These are phyloP conservation scores for Thysanoteuthis rhombus DNA, from an alignment of 2,888 invertebrate species.

Conservation along the genomic window DNA sequence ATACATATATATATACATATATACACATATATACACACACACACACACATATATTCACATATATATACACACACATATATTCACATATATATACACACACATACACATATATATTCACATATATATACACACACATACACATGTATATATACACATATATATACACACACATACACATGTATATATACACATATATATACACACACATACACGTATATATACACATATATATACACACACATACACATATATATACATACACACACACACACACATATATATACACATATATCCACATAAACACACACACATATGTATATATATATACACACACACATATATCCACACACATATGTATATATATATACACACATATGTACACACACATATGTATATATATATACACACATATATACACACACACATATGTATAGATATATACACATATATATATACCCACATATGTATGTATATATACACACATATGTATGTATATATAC, in stretches of 20 bases:
- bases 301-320: neutral
- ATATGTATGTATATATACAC: too few species aligned
- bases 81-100: too few species aligned
- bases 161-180: neutral
- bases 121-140: too few species aligned
- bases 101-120: too few species aligned
- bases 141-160: neutral
- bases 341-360: neutral
- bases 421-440: too few species aligned
- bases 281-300: neutral
- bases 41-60: too few species aligned
- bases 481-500: too few species aligned
- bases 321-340: neutral
- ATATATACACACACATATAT: too few species aligned
- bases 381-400: conserved; percentile 15
- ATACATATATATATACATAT: too few species aligned
- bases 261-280: neutral
- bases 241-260: neutral
- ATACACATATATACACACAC: too few species aligned
- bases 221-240: neutral
- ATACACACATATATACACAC: neutral
- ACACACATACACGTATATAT: neutral
- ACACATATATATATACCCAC: too few species aligned
- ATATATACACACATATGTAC: neutral
- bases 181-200: neutral